Conservation (phyloP, 2,797 vertebrate genomes). For the Melanotaenia parkinsoni region DNA sequence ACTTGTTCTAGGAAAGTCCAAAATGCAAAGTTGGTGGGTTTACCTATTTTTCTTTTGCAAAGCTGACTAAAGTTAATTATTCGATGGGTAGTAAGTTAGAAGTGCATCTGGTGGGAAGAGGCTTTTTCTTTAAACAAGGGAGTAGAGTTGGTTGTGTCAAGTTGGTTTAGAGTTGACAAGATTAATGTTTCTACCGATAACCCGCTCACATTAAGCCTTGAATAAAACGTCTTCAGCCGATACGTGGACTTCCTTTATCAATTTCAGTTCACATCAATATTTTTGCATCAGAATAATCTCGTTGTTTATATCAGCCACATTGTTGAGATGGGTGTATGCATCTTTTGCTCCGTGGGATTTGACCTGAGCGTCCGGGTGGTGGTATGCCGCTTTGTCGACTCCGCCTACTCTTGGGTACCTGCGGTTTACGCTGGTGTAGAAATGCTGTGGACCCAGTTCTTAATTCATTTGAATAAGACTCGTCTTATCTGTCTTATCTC, state of each 20-base stretch:
- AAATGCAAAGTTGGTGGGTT: neutral
- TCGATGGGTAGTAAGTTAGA: no score
- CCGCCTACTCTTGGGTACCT: no score
- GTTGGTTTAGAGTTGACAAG: neutral
- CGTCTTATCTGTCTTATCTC: slow-evolving; percentile 30
- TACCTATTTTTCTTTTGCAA: neutral
- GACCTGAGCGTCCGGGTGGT: neutral
- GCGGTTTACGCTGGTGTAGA: no score
- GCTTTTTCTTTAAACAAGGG: no score
- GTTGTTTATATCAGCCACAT: neutral
- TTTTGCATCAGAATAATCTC: no score
- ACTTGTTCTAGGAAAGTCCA: neutral
- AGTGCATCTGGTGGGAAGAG: neutral
- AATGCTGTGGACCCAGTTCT: neutral
- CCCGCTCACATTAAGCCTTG: neutral
- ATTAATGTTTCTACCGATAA: neutral
- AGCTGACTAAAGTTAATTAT: no score
- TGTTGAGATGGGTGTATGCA: neutral
- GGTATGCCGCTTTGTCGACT: no score
- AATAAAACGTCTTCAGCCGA: neutral
- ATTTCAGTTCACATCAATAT: neutral
- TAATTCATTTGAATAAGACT: neutral
- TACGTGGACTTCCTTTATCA: neutral
- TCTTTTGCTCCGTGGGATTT: neutral
- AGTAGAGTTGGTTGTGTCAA: neutral